Evolutionary conservation across 2,888 invertebrate genomes (phyloP).

Genomic region (Sylvicola cinctus): DNA sequence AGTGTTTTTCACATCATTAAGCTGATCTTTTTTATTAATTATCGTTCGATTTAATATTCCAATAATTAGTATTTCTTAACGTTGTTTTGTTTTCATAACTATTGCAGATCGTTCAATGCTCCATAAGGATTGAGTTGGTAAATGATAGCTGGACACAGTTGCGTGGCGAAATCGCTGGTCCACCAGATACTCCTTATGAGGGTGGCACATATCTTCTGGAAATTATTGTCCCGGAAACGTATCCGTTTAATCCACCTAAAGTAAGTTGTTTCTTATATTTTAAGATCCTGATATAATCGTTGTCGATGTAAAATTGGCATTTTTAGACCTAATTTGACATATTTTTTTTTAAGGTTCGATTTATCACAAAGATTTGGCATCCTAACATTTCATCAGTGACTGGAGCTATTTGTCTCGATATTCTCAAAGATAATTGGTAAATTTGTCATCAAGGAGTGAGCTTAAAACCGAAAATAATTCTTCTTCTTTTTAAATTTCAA

Average conservation of each 20-base stretch:
- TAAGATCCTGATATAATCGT: conserved; percentile 1
- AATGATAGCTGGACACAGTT: conserved; percentile 84
- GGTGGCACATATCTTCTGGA: conserved; percentile 86
- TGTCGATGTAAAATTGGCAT: conserved; percentile 5
- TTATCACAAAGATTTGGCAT: conserved; percentile 98
- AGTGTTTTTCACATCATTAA: too few species aligned
- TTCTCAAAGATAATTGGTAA: conserved; percentile 81
- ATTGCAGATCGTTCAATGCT: conserved; percentile 61
- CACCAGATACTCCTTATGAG: conserved; percentile 96
- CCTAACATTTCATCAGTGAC: conserved; percentile 99
- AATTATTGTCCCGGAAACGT: conserved; percentile 96
- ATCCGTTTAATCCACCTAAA: conserved; percentile 98
- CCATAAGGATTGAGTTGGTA: conserved; percentile 72
- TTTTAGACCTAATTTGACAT: conserved; percentile 7
- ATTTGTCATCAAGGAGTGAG: neutral
- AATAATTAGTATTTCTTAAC: too few species aligned
- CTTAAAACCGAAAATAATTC: neutral
- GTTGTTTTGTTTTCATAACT: conserved; percentile 7
- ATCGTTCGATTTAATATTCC: conserved; percentile 7
- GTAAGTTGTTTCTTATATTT: conserved; percentile 32
- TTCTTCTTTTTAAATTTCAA: conserved; percentile 8
- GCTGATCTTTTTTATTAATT: too few species aligned
- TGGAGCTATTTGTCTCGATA: conserved; percentile 95
- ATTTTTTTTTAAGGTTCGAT: conserved; percentile 62
- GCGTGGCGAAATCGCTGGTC: conserved; percentile 89